These are phyloP conservation scores for Microtus ochrogaster DNA, from an alignment of 2,113 vertebrate genomes.

Conservation along the genomic window DNA sequence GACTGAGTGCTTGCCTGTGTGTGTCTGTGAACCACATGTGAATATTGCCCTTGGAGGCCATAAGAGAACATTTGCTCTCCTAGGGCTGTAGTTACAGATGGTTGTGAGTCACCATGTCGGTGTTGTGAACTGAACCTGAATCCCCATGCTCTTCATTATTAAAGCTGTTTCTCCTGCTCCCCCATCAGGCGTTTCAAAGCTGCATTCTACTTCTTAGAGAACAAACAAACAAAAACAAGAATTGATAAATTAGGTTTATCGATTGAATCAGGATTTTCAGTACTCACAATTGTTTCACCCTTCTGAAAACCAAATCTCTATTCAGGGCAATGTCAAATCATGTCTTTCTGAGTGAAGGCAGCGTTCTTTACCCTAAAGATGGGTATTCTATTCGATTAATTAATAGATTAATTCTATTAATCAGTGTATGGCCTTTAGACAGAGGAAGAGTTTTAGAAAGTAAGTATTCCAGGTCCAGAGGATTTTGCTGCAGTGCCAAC, in stretches of 20 bases:
- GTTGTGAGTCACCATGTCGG: background rate
- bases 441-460: background rate
- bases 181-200: background rate
- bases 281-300: background rate
- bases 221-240: background rate
- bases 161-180: background rate
- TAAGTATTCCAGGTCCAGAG: background rate
- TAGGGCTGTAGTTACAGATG: background rate
- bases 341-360: background rate
- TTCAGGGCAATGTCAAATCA: background rate
- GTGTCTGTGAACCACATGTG: background rate
- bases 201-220: background rate
- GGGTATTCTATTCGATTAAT: background rate
- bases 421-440: background rate
- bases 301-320: constrained; percentile 21
- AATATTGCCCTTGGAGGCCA: too few species aligned
- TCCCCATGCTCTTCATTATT: background rate
- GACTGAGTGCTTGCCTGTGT: background rate
- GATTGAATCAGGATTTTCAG: background rate
- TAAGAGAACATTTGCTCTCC: background rate
- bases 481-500: background rate
- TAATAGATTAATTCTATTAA: background rate
- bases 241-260: background rate
- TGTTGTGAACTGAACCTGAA: background rate
- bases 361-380: background rate